A percentile compares a stretch with the other conserved stretches of the same genome.
Conservation (phyloP, 2,888 invertebrate genomes). For the Sclerodermus sp. region DNA sequence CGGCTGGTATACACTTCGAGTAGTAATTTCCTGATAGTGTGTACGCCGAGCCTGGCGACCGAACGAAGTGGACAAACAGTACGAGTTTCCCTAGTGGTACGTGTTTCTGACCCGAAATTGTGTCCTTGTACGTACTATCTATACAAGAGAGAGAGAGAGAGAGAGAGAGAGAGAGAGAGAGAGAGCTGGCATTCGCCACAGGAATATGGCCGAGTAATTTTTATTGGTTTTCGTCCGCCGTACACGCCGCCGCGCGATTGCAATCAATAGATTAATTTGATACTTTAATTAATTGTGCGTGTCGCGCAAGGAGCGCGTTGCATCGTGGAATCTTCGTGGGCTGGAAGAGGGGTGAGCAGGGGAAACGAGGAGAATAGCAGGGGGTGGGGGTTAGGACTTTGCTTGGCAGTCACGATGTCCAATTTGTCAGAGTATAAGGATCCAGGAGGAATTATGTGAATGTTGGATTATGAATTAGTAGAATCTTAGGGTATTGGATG, state of each 20-base stretch:
- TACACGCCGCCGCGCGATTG: neutral
- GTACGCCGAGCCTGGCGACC: conserved; percentile 38
- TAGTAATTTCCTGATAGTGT: conserved; percentile 53
- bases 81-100: conserved; percentile 32
- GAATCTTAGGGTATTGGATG: too few relatives aligned
- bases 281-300: too few relatives aligned
- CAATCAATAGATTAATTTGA: neutral
- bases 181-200: neutral
- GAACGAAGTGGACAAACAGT: conserved; percentile 44
- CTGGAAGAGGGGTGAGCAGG: too few relatives aligned
- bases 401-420: too few relatives aligned
- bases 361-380: too few relatives aligned
- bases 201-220: too few relatives aligned
- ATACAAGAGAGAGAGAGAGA: conserved; percentile 14
- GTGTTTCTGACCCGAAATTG: conserved; percentile 33
- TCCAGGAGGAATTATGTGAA: too few relatives aligned
- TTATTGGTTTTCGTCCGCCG: neutral
- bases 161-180: conserved; percentile 4
- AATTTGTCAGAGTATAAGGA: too few relatives aligned
- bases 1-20: conserved; percentile 37
- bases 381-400: too few relatives aligned
- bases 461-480: too few relatives aligned
- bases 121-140: conserved; percentile 20
- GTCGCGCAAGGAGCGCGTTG: too few relatives aligned
- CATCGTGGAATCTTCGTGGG: too few relatives aligned